Conservation (phyloP, 2,113 vertebrate genomes). For the Psilopsiagon aurifrons region DNA sequence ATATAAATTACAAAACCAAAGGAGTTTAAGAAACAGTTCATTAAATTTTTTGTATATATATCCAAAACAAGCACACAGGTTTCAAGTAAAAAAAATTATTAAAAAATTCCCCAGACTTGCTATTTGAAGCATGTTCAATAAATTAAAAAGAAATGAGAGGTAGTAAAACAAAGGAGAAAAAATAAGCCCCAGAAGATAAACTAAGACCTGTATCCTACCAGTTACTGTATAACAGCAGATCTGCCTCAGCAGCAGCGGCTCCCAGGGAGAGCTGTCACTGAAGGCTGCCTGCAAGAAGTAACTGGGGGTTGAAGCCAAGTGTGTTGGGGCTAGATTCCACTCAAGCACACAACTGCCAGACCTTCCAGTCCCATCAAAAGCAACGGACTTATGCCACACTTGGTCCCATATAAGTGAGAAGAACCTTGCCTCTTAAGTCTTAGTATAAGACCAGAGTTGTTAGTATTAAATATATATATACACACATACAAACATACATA, state of each 20-base stretch:
- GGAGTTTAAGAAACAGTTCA: conserved; percentile 75
- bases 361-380: neutral
- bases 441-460: conserved; percentile 70
- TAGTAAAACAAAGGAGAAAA: conserved; percentile 79
- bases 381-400: neutral
- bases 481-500: rapidly evolving
- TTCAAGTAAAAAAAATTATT: conserved; percentile 81
- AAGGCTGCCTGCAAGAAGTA: neutral
- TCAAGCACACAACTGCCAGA: neutral
- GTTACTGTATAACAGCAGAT: neutral
- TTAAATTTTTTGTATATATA: conserved; percentile 75
- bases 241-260: neutral
- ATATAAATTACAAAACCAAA: conserved; percentile 84
- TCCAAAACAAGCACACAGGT: conserved; percentile 75
- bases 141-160: conserved; percentile 81
- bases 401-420: conserved; percentile 7
- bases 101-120: conserved; percentile 72
- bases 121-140: conserved; percentile 77
- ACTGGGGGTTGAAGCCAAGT: neutral
- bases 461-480: conserved; percentile 67
- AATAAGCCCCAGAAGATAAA: conserved; percentile 59
- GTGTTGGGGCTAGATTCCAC: conserved; percentile 4
- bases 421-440: conserved; percentile 48
- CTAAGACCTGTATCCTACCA: conserved; percentile 30
- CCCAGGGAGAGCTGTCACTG: neutral